These are phyloP conservation scores for Ciconia stormi DNA, from an alignment of 2,113 vertebrate species.

Conservation along the genomic window DNA sequence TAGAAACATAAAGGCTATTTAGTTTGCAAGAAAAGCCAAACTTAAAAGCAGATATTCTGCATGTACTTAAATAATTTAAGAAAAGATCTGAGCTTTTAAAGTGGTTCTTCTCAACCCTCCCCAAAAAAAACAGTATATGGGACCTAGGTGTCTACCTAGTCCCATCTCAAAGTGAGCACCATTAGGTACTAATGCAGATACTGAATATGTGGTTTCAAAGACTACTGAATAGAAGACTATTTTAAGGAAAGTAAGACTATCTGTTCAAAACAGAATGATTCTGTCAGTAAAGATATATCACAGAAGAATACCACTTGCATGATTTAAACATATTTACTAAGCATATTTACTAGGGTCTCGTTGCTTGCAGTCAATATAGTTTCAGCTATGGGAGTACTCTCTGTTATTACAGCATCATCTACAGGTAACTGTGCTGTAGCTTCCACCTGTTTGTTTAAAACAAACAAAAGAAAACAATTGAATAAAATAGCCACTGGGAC, in stretches of 20 bases:
- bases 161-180: neutral
- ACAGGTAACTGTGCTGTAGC: conserved; percentile 78
- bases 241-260: neutral
- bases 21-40: conserved; percentile 27
- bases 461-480: conserved; percentile 75
- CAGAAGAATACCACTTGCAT: conserved; percentile 62
- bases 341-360: conserved; percentile 82
- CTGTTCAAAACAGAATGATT: neutral
- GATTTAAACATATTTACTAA: conserved; percentile 71
- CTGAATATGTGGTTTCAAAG: neutral
- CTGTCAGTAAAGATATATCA: conserved; percentile 32
- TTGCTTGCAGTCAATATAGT: conserved; percentile 83
- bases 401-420: conserved; percentile 81
- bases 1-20: conserved; percentile 31
- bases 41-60: neutral
- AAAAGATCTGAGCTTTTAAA: neutral
- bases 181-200: neutral
- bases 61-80: neutral
- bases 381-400: conserved; percentile 82
- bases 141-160: neutral
- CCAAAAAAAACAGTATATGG: neutral
- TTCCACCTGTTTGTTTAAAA: conserved; percentile 83
- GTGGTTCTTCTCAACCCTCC: neutral
- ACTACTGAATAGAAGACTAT: neutral
- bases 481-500: conserved; percentile 65